Evolutionary conservation across 2,113 vertebrate genomes (phyloP), one percentile per base, ranked within the genome.

Genomic region (Heptranchias perlo): DNA sequence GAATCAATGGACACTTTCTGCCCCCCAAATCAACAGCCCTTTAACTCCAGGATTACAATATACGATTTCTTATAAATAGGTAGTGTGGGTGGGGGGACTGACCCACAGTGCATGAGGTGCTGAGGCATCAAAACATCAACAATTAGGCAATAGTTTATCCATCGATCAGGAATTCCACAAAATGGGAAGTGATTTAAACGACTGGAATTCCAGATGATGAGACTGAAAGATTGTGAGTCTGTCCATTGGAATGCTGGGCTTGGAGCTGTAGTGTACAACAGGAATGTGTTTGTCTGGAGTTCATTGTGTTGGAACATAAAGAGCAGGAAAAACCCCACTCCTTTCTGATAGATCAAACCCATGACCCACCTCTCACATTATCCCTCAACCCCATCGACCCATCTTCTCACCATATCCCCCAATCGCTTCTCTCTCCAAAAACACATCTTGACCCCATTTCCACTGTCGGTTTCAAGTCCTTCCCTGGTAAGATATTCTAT

Each of bases 111-210:
- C 84, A 87, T 23, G 47, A 52, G 47, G 8, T 52, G 84, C 49
- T 87, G 47, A 52, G 44, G 84, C 25, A 87, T 87, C 84, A 49
- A 52, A 52, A 87, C 21, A 52, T 84, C 82, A 92, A 92, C 7
- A 35, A 35, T n/a, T 61, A 49, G 84, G 84, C 16, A 87, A 87
- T 52, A 91, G 91, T 93, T 93, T 93, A 64, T 93, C 8, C 91
- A 39, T 93, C 18, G 35, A 93, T 93, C 58, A 93, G 58, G 91
- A 62, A 93, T 93, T 93, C 91, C 91, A 62, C 54, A 62, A 39
- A 93, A 93, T 93, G n/a, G 58, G 91, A 93, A 93, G 91, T 93
- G 91, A 64, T 62, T 93, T 61, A 93, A 39, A 16, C 5, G 58
- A 61, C 58, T 93, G 91, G 58, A 93, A 93, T 64, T 62, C 16